A percentile compares a stretch with the other conserved stretches of the same genome.
Evolutionary conservation across 2,888 invertebrate species (phyloP).

Genomic region (Galeruca laticollis): DNA sequence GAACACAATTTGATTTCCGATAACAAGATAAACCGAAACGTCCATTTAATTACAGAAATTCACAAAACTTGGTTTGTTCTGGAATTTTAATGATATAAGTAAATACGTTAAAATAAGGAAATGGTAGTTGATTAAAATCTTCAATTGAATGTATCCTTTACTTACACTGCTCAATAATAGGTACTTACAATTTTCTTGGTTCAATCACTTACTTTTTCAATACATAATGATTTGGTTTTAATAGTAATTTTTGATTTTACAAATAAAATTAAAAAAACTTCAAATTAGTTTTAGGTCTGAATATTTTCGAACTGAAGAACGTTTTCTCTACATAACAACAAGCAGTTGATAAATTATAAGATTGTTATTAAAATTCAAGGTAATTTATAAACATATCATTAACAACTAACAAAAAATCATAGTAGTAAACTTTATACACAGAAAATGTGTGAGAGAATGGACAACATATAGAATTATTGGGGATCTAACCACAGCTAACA

Average conservation of each 20-base stretch:
- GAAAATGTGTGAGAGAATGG: too few relatives aligned
- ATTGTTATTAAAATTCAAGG: too few relatives aligned
- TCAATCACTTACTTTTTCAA: neutral
- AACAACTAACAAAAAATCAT: too few relatives aligned
- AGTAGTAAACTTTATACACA: too few relatives aligned
- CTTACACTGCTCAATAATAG: conserved; percentile 24
- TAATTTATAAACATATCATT: too few relatives aligned
- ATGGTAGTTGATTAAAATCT: conserved; percentile 35
- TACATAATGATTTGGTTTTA: neutral
- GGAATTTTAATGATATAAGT: conserved; percentile 36
- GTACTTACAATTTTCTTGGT: neutral
- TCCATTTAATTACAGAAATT: conserved; percentile 31
- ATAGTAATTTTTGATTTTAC: neutral
- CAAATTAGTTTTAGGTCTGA: too few relatives aligned
- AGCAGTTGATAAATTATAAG: too few relatives aligned
- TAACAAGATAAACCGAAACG: conserved; percentile 17
- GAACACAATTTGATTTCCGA: conserved; percentile 20
- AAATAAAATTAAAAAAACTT: too few relatives aligned
- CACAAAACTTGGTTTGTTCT: conserved; percentile 28
- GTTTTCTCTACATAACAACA: too few relatives aligned
- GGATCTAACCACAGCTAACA: too few relatives aligned
- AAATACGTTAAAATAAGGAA: conserved; percentile 38
- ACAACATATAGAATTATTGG: too few relatives aligned
- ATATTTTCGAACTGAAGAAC: too few relatives aligned
- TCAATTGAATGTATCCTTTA: conserved; percentile 33